A percentile compares a stretch with the other conserved stretches of the same genome.
These are phyloP conservation scores for Drosophila kepulauana DNA, from an alignment of 1,140 invertebrate species.

Conservation along the genomic window DNA sequence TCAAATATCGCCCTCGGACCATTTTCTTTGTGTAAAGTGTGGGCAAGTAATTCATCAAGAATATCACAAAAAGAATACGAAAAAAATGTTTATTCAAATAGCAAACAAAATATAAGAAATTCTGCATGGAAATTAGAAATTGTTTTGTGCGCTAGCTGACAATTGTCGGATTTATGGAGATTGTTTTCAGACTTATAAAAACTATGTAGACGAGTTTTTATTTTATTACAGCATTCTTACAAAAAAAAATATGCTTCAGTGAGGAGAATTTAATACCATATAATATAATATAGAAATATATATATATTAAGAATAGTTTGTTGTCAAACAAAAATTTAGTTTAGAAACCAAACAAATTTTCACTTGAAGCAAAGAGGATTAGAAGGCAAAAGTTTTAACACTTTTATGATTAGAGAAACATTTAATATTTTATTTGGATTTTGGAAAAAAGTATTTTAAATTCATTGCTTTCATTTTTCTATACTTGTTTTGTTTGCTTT, in stretches of 20 bases:
- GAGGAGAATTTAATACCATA: not conserved
- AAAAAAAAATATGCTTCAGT: not conserved
- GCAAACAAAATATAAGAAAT: constrained; percentile 13
- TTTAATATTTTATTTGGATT: too few relatives aligned
- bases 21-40: constrained; percentile 52
- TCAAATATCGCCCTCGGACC: constrained; percentile 32
- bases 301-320: too few relatives aligned
- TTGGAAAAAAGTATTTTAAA: too few relatives aligned
- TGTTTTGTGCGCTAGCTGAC: constrained; percentile 26
- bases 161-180: not conserved
- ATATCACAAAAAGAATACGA: constrained; percentile 49
- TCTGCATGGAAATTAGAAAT: constrained; percentile 38
- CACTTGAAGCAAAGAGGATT: too few relatives aligned
- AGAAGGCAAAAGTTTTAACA: too few relatives aligned
- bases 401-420: too few relatives aligned
- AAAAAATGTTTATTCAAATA: constrained; percentile 7
- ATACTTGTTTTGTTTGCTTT: too few relatives aligned
- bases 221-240: not conserved
- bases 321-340: too few relatives aligned
- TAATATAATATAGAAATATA: too few relatives aligned
- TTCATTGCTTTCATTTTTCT: too few relatives aligned
- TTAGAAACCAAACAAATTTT: too few relatives aligned
- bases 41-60: constrained; percentile 70
- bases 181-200: not conserved
- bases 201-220: not conserved